Conservation (phyloP, 2,888 invertebrate genomes). For the Stenoptilia bipunctidactyla region DNA sequence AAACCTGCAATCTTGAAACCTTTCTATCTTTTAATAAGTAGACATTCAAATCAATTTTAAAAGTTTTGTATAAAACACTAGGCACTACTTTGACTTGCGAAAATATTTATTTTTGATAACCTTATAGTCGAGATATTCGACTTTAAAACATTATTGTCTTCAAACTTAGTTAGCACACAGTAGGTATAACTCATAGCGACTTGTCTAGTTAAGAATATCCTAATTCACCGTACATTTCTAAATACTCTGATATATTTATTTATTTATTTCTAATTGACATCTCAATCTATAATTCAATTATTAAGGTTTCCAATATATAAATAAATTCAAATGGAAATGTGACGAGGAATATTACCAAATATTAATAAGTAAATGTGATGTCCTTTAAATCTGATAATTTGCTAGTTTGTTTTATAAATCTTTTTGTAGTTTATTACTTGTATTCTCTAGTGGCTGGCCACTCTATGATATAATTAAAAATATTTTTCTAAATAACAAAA, state of each 20-base stretch:
- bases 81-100: too few species aligned
- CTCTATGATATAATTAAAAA: constrained; percentile 44
- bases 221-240: too few species aligned
- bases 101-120: too few species aligned
- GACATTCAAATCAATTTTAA: too few species aligned
- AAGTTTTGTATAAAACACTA: too few species aligned
- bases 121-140: too few species aligned
- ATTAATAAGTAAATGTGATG: constrained; percentile 34
- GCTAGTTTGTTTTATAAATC: constrained; percentile 16
- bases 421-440: constrained; percentile 20
- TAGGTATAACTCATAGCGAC: too few species aligned
- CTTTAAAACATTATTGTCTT: too few species aligned
- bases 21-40: constrained; percentile 31
- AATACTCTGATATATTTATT: neutral
- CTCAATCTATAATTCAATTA: too few species aligned
- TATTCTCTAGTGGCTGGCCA: constrained; percentile 64
- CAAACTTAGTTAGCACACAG: too few species aligned
- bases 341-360: constrained; percentile 22
- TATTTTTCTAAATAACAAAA: constrained; percentile 47
- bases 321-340: constrained; percentile 19
- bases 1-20: constrained; percentile 35
- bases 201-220: too few species aligned
- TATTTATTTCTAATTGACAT: constrained; percentile 3
- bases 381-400: constrained; percentile 22
- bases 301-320: too few species aligned